These are phyloP conservation scores for Campylomormyrus numenius DNA, from an alignment of 2,113 vertebrate genomes.

Conservation along the genomic window DNA sequence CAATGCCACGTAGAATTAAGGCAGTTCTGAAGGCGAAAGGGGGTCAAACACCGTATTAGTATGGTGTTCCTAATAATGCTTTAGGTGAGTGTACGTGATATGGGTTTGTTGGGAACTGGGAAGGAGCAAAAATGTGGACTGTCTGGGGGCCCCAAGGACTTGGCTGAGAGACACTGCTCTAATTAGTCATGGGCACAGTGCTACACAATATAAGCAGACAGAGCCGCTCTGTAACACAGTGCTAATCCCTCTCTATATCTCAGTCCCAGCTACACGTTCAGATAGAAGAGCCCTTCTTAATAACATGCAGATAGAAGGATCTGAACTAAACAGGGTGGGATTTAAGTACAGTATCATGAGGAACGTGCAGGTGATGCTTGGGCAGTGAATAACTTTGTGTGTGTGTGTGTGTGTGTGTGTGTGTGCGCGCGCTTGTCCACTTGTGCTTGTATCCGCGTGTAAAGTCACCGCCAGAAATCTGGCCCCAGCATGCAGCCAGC, in stretches of 20 bases:
- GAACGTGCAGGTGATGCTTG: background rate
- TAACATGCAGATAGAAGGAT: background rate
- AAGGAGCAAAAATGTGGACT: background rate
- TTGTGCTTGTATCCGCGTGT: background rate
- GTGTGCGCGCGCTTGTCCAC: background rate
- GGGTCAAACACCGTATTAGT: no score
- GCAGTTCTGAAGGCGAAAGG: no score
- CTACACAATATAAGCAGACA: background rate
- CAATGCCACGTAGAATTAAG: no score
- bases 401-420: no score
- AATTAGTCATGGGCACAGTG: conserved; percentile 36
- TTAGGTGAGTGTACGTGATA: background rate
- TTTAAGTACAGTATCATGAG: background rate
- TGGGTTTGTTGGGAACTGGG: background rate
- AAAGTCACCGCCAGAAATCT: conserved; percentile 16
- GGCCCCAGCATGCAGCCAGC: conserved; percentile 40
- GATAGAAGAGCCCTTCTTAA: background rate
- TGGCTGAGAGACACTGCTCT: background rate
- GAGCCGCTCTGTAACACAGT: background rate
- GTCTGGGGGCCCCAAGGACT: background rate
- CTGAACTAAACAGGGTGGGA: background rate
- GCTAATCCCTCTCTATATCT: background rate
- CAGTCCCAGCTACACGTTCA: background rate
- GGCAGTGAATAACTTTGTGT: background rate
- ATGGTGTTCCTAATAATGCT: no score